Evolutionary conservation across 2,113 vertebrate species (phyloP).

Genomic region (Cyprinodon tularosa): DNA sequence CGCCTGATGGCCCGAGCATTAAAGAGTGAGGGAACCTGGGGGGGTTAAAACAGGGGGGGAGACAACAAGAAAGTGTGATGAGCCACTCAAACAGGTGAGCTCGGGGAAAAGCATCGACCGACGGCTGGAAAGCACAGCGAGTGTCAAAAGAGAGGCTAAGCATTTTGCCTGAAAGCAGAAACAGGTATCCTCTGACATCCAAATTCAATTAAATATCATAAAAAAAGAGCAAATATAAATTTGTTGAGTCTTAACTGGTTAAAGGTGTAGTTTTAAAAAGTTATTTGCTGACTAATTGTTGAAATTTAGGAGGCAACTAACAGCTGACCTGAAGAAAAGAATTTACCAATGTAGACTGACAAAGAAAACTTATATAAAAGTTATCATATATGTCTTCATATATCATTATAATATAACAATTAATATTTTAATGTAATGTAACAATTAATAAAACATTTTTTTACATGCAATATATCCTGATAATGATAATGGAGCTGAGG

Average conservation of each 20-base stretch:
- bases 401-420: too few relatives aligned
- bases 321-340: neutral
- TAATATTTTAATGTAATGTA: too few relatives aligned
- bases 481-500: neutral
- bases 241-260: neutral
- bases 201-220: too few relatives aligned
- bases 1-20: slow-evolving; percentile 90
- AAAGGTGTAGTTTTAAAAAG: neutral
- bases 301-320: neutral
- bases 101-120: neutral
- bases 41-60: neutral
- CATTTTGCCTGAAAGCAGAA: slow-evolving; percentile 38
- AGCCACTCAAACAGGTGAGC: neutral
- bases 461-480: neutral
- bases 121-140: neutral
- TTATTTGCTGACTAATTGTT: neutral
- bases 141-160: slow-evolving; percentile 43
- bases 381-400: too few relatives aligned
- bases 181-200: slow-evolving; percentile 6
- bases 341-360: neutral
- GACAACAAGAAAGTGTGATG: neutral
- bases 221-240: neutral
- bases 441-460: too few relatives aligned
- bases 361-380: too few relatives aligned
- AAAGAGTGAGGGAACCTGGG: slow-evolving; percentile 94